Conservation (phyloP, 2,797 vertebrate species). For the Argentina silus region DNA sequence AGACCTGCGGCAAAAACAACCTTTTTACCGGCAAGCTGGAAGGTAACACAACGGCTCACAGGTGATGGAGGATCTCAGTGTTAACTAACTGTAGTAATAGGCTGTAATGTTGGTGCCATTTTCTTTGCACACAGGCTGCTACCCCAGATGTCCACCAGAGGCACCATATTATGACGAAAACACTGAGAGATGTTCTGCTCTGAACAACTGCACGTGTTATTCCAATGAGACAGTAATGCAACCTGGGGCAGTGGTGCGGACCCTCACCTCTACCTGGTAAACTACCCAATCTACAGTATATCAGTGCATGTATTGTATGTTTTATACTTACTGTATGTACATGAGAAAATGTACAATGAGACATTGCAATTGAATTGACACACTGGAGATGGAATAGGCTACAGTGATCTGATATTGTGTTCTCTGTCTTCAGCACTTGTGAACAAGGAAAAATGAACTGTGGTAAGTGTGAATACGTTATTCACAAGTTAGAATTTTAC, state of each 20-base stretch:
- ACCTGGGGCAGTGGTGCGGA: conserved; percentile 41
- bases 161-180: conserved; percentile 83
- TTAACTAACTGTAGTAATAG: not conserved
- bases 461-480: conserved; percentile 48
- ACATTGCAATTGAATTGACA: not conserved
- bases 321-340: not conserved
- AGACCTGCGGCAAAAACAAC: conserved; percentile 73
- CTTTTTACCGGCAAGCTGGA: conserved; percentile 76
- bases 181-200: conserved; percentile 72
- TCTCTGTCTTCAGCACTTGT: conserved; percentile 56
- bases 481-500: not conserved
- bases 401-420: conserved; percentile 10
- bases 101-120: not conserved
- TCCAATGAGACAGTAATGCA: conserved; percentile 68
- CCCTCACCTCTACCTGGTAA: conserved; percentile 61
- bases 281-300: conserved; percentile 27
- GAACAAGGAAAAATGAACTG: conserved; percentile 59
- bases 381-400: conserved; percentile 3
- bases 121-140: conserved; percentile 76
- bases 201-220: conserved; percentile 78
- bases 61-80: too few relatives aligned
- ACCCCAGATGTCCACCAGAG: conserved; percentile 79
- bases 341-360: not conserved
- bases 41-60: conserved; percentile 67
- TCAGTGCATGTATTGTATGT: not conserved